Evolutionary conservation across 2,113 vertebrate species (phyloP), one percentile per base, ranked within the genome.

Genomic region (Tenrec ecaudatus): DNA sequence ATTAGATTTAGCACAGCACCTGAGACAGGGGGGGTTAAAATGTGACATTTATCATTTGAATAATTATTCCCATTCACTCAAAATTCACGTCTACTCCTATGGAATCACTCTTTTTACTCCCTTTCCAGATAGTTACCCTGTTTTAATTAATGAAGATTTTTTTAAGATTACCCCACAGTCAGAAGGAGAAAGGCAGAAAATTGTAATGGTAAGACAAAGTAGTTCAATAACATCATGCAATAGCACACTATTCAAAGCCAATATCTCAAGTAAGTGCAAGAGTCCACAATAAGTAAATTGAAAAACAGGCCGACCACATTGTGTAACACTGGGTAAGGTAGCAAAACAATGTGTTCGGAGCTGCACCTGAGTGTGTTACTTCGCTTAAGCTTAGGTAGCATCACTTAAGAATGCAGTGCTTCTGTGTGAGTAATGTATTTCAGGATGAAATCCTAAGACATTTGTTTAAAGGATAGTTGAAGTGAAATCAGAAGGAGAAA

Each of bases 81-180:
- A 96, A 92, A 92, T 68, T 23, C 12, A 93, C 11, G 31, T 38
- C 31, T 69, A 47, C 38, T 77, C 4, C 40, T 94, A 91, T 86
- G 22, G 89, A 73, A 75, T 6, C 6, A 81, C 14, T 19, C 43
- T 84, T 68, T 6, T 80, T 76, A 62, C 25, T 92, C 23, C 0
- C 25, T 92, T 85, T 68, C 15, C 10, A 77, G 3, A 38, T 57
- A 86, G 14, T 83, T 22, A 27, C 23, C 47, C n/a, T 6, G 60
- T 90, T 71, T 85, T 38, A 89, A 68, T 33, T 94, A 80, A 92
- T 77, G 19, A 80, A 94, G 43, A 5, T 3, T 92, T 91, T 85
- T 19, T 87, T 0, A 53, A 68, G 31, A 95, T 76, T 84, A 40
- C 33, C 27, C 17, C 53, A 53, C 3, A 86, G 4, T 83, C 40